These are phyloP conservation scores for Danio choprae DNA, from an alignment of 2,797 vertebrate species.

Conservation along the genomic window DNA sequence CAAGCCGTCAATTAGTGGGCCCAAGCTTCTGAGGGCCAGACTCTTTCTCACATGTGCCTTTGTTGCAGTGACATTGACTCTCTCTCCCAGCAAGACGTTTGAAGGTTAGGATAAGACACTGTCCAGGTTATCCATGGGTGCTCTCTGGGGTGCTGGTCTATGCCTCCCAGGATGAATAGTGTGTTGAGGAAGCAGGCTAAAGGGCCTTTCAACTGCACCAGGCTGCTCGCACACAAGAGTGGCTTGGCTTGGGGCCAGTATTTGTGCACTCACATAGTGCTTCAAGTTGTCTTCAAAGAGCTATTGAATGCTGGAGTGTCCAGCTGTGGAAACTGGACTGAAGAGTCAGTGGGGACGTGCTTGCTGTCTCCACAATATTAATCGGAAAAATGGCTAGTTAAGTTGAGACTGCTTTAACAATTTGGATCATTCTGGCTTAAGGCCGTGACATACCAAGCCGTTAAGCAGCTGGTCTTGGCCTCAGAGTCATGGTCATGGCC, in stretches of 20 bases:
- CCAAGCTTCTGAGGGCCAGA: conserved; percentile 70
- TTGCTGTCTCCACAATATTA: conserved; percentile 12
- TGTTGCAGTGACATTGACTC: conserved; percentile 71
- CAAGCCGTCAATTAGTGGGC: conserved; percentile 80
- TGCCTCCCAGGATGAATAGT: conserved; percentile 67
- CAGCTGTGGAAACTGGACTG: conserved; percentile 53
- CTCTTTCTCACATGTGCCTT: conserved; percentile 76
- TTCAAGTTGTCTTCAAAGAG: conserved; percentile 62
- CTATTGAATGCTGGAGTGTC: conserved; percentile 57
- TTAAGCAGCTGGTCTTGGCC: too few relatives aligned
- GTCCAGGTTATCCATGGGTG: conserved; percentile 70
- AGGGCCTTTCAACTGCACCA: conserved; percentile 62
- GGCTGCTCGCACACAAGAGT: conserved; percentile 56
- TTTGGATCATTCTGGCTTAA: background rate
- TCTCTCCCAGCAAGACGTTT: conserved; percentile 67
- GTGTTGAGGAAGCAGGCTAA: conserved; percentile 63
- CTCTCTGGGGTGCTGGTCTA: conserved; percentile 60
- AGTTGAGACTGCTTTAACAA: background rate
- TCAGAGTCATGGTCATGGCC: too few relatives aligned
- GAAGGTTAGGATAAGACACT: conserved; percentile 79
- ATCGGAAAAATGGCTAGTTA: conserved; percentile 18
- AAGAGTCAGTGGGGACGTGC: conserved; percentile 44
- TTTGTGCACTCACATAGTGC: conserved; percentile 61
- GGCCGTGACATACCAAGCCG: background rate
- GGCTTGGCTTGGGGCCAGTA: conserved; percentile 61